phyloP scores from a whole-genome alignment of 2,888 invertebrate species.

The Empis livida region DNA sequence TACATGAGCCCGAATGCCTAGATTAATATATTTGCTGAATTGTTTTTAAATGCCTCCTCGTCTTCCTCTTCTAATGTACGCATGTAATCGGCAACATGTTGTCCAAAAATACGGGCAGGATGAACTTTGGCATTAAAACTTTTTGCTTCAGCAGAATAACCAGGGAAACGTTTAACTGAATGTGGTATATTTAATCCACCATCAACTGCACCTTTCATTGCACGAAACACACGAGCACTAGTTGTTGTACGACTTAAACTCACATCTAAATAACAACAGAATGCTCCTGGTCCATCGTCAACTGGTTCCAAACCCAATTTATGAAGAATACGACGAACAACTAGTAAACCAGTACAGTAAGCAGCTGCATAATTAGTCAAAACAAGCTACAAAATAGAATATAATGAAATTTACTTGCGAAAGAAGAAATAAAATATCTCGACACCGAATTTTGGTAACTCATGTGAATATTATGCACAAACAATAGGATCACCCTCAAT shows the following conservation, averaged over 20 bases:
- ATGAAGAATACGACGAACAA: slow-evolving; percentile 86
- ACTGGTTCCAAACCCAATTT: slow-evolving; percentile 85
- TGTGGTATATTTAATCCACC: slow-evolving; percentile 99
- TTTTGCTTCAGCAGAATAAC: slow-evolving; percentile 77
- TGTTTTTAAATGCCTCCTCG: slow-evolving; percentile 96
- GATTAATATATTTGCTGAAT: slow-evolving; percentile 90
- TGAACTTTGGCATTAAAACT: slow-evolving; percentile 93
- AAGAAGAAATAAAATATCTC: too few relatives aligned
- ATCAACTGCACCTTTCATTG: slow-evolving; percentile 98
- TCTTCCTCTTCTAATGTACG: slow-evolving; percentile 82
- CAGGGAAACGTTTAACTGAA: slow-evolving; percentile 95
- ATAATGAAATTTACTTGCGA: too few relatives aligned
- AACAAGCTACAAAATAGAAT: too few relatives aligned
- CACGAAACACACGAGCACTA: slow-evolving; percentile 95
- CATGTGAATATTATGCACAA: slow-evolving; percentile 94
- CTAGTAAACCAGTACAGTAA: slow-evolving; percentile 92
- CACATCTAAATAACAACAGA: slow-evolving; percentile 93
- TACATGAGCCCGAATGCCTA: slow-evolving; percentile 80
- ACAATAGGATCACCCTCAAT: slow-evolving; percentile 97
- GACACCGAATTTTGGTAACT: slow-evolving; percentile 88
- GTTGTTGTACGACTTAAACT: slow-evolving; percentile 96
- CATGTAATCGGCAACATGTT: slow-evolving; percentile 98
- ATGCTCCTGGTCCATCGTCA: slow-evolving; percentile 88
- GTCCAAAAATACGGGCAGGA: slow-evolving; percentile 91
- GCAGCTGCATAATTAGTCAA: slow-evolving; percentile 99